Evolutionary conservation across 2,113 vertebrate species (phyloP).

Genomic region (Astur gentilis): DNA sequence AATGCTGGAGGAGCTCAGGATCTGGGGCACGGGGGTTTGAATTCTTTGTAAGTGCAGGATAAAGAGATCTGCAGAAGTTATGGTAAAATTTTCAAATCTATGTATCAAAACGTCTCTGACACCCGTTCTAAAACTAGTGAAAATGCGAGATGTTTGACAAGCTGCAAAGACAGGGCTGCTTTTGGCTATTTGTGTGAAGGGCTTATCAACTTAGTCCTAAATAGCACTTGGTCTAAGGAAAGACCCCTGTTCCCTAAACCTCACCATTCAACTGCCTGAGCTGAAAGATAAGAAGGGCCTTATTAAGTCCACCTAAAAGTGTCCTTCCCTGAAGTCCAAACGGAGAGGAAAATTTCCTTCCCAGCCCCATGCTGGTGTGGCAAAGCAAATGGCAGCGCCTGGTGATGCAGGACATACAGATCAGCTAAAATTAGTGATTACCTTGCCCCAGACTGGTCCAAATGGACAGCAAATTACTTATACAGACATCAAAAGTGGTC

Average conservation of each 20-base stretch:
- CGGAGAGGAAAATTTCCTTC: fast-evolving
- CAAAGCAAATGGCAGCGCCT: not conserved
- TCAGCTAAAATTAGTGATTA: fast-evolving
- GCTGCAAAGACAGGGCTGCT: not conserved
- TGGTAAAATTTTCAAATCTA: not conserved
- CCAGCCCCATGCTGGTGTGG: fast-evolving
- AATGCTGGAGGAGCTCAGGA: not conserved
- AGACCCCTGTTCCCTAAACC: not conserved
- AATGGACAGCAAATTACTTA: not conserved
- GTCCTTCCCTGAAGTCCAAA: not conserved
- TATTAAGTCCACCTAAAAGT: not conserved
- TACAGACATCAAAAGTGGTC: not conserved
- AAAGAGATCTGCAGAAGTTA: not conserved
- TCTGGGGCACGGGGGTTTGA: fast-evolving
- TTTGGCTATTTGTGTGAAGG: not conserved
- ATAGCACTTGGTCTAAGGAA: not conserved
- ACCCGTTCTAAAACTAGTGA: not conserved
- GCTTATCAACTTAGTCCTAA: not conserved
- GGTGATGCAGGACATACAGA: fast-evolving
- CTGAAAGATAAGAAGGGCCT: fast-evolving
- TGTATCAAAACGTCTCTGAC: not conserved
- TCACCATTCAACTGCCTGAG: not conserved
- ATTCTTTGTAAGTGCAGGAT: not conserved
- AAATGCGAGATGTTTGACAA: not conserved
- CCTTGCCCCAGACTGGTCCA: not conserved